phyloP scores from a whole-genome alignment of 2,113 vertebrate genomes.

The Fulica atra region DNA sequence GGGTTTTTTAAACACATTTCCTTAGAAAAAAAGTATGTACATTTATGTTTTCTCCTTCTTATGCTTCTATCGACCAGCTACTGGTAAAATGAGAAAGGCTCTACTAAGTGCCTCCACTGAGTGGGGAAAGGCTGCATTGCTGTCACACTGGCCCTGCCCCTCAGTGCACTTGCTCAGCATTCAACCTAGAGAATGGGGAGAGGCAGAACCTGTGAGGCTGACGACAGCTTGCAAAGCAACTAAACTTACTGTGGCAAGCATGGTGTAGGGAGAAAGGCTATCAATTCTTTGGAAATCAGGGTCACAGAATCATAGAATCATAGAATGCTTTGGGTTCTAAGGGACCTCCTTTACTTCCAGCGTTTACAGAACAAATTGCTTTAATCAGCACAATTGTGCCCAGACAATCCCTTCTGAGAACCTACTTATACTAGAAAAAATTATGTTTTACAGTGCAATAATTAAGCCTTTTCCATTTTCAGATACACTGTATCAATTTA shows the following conservation, averaged over 20 bases:
- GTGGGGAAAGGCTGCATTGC: neutral
- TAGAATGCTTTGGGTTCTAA: no score
- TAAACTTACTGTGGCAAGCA: accelerated
- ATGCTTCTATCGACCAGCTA: neutral
- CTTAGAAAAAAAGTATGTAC: neutral
- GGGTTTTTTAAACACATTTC: neutral
- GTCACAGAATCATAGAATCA: no score
- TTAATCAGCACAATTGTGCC: neutral
- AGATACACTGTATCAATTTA: neutral
- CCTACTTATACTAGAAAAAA: neutral
- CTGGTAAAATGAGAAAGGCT: neutral
- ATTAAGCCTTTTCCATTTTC: neutral
- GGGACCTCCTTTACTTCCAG: neutral
- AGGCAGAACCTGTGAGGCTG: neutral
- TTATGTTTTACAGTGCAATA: neutral
- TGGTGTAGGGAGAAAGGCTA: accelerated
- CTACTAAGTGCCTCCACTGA: neutral
- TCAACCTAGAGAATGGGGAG: neutral
- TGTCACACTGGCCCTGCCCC: accelerated
- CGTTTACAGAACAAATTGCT: neutral
- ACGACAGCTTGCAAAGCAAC: neutral
- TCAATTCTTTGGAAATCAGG: neutral
- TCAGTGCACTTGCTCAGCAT: neutral
- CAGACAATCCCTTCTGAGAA: neutral
- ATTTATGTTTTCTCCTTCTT: neutral